Conservation (phyloP, 2,113 vertebrate genomes). For the Pituophis catenifer region DNA sequence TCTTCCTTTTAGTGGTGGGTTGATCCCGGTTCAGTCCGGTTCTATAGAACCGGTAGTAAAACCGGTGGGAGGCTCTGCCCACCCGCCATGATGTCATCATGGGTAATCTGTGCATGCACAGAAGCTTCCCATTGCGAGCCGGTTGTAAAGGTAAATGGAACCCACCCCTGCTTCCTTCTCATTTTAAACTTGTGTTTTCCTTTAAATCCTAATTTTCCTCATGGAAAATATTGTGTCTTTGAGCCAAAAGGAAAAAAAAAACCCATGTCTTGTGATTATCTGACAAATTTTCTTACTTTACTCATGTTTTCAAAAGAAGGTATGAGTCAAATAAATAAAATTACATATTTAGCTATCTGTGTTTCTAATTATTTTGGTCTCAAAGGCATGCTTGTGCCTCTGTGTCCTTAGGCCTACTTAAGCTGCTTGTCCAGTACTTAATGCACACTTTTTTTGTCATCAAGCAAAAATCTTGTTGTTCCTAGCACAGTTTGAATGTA, state of each 20-base stretch:
- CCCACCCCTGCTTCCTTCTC: too few species aligned
- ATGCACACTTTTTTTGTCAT: neutral
- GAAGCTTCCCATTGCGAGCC: too few species aligned
- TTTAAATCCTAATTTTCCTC: neutral
- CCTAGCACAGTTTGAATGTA: neutral
- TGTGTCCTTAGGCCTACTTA: neutral
- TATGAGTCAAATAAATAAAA: neutral
- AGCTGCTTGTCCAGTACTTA: neutral
- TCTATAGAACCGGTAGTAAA: too few species aligned
- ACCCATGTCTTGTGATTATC: neutral
- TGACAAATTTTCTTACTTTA: neutral
- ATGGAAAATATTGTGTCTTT: neutral
- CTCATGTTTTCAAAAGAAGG: neutral
- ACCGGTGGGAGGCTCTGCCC: too few species aligned
- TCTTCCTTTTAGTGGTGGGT: neutral
- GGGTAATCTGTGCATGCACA: too few species aligned
- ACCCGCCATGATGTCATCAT: too few species aligned
- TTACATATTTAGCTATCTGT: neutral
- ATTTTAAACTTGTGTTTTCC: neutral
- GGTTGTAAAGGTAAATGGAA: too few species aligned
- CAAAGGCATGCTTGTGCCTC: neutral
- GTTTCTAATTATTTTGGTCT: neutral
- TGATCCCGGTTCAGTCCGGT: too few species aligned
- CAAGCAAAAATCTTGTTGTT: neutral
- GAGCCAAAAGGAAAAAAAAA: neutral